Percentiles rank a stretch among this genome's conserved stretches.
Evolutionary conservation across 2,888 invertebrate species (phyloP).

Genomic region (Phasia obesa): DNA sequence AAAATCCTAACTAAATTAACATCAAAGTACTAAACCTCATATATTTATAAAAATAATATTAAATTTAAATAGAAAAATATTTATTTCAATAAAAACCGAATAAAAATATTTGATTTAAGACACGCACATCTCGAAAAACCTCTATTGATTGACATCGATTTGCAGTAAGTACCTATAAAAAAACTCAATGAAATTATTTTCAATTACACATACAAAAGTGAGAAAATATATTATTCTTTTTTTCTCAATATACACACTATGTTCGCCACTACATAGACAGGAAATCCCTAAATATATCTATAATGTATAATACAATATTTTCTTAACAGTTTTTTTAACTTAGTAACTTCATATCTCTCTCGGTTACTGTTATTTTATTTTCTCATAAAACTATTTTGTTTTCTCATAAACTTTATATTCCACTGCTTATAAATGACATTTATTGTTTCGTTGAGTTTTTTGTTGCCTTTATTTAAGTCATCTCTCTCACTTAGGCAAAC

Average conservation of each 20-base stretch:
- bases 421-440: neutral
- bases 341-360: neutral
- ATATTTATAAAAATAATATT: conserved; percentile 41
- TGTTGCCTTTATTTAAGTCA: conserved; percentile 16
- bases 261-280: neutral
- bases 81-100: conserved; percentile 44
- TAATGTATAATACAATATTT: neutral
- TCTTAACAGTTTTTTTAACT: conserved; percentile 8
- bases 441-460: conserved; percentile 56
- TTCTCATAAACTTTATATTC: conserved; percentile 27
- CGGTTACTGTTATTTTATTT: neutral
- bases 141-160: conserved; percentile 68
- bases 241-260: neutral
- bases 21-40: conserved; percentile 55
- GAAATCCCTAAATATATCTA: conserved; percentile 10
- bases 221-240: neutral
- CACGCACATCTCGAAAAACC: conserved; percentile 30
- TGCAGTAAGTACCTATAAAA: conserved; percentile 64
- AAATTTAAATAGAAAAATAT: conserved; percentile 27
- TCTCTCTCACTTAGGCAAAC: conserved; percentile 24
- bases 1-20: conserved; percentile 53
- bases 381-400: conserved; percentile 11
- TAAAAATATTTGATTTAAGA: conserved; percentile 24
- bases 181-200: conserved; percentile 37
- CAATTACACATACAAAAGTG: conserved; percentile 22